A percentile compares a stretch with the other conserved stretches of the same genome.
Conservation (phyloP, 2,888 invertebrate genomes). For the Xestia c-nigrum region DNA sequence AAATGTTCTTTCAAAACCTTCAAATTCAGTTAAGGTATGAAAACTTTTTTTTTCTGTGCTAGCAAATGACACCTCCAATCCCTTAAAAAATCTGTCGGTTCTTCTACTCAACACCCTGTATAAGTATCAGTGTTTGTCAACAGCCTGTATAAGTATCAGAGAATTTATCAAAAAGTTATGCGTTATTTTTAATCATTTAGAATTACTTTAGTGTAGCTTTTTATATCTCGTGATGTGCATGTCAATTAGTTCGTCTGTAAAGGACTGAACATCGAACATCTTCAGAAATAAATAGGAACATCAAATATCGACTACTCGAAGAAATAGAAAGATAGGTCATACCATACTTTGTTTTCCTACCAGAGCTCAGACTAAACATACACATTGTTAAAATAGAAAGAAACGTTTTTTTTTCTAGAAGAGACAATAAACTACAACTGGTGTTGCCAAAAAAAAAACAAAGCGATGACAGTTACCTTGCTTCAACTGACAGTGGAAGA, state of each 20-base stretch:
- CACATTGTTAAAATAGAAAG: constrained; percentile 61
- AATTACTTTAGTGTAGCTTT: constrained; percentile 35
- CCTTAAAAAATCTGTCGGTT: neutral
- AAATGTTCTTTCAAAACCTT: neutral
- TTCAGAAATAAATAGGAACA: constrained; percentile 76
- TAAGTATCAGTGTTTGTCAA: neutral
- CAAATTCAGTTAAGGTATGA: neutral
- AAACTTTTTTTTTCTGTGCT: neutral
- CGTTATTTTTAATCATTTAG: neutral
- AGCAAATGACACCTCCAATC: neutral
- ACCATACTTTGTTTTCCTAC: constrained; percentile 65
- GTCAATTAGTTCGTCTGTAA: constrained; percentile 73
- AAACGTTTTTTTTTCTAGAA: constrained; percentile 57
- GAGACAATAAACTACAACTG: constrained; percentile 45
- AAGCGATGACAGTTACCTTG: neutral
- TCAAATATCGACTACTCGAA: constrained; percentile 75
- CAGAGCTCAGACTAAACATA: constrained; percentile 61
- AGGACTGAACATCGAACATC: constrained; percentile 74
- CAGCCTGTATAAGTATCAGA: neutral
- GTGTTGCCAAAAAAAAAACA: constrained; percentile 44
- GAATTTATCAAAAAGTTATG: neutral
- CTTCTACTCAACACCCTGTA: neutral
- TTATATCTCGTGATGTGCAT: constrained; percentile 70
- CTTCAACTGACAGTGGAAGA: neutral
- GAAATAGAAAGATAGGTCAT: constrained; percentile 67